Base-by-base conservation (phyloP, 2,888 invertebrate species). In the Rhogogaster chlorosoma region DNA sequence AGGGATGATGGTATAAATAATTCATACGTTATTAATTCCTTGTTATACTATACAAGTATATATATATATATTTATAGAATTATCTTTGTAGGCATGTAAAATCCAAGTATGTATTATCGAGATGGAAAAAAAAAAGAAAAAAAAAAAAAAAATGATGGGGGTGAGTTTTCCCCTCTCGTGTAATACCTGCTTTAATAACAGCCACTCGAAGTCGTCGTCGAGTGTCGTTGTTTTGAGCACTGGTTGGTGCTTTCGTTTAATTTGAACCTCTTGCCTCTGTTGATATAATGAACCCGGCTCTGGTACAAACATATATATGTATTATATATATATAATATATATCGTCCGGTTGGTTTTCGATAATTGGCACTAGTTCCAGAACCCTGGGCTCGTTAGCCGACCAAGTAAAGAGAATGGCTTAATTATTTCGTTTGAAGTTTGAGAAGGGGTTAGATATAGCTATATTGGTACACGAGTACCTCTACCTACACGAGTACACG, bases 371-470 rank as follows among this genome's bases (percentile, higher is more conserved):
- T 90, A 91, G 90, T 90, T 90, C 90, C 90, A 88, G 87, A 88
- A 85, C 86, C 88, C 89, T 88, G 89, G 90, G 88, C 92, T 92
- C 92, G 92, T 93, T 92, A 92, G 92, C 86, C 87, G 88, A 84
- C 85, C 88, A 87, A 87, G 88, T 90, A 88, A 90, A 91, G 91
- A 91, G 91, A 92, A 92, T 91, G 91, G 91, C 91, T 92, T 91
- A 92, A 93, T 93, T 92, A 93, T 93, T 92, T 92, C 92, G 92
- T 93, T 93, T 93, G 92, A 93, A 92, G 92, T 93, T 90, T 86
- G 90, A 89, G 89, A 91, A 89, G 88, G 89, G 89, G 88, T 88
- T 86, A 87, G 88, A 87, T 87, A 87, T 84, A 84, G 84, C 71
- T 84, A 75, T 75, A 42, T 73, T 1, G 61, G 86, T 77, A 49